A percentile compares a stretch with the other conserved stretches of the same genome.
Conservation (phyloP, 2,113 vertebrate species). For the Scolopax mira region DNA sequence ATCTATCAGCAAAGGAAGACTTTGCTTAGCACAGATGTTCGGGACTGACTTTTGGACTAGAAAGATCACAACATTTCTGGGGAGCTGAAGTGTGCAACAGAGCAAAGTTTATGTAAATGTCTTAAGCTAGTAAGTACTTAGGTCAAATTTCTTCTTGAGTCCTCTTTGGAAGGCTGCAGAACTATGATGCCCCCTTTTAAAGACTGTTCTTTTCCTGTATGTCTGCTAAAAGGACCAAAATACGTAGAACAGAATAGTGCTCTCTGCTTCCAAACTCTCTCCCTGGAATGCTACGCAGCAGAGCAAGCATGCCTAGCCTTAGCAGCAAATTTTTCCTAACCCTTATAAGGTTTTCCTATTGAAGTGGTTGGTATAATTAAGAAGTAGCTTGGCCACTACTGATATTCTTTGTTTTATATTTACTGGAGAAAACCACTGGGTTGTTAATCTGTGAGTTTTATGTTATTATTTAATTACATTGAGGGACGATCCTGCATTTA, state of each 20-base stretch:
- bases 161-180: background rate
- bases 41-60: background rate
- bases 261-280: background rate
- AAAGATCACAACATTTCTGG: background rate
- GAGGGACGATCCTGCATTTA: background rate
- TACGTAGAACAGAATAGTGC: background rate
- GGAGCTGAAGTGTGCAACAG: background rate
- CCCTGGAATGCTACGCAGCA: background rate
- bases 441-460: slow-evolving; percentile 32
- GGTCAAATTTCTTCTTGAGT: background rate
- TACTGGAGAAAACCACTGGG: slow-evolving; percentile 46
- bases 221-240: background rate
- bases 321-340: slow-evolving; percentile 17
- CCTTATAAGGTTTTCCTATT: background rate
- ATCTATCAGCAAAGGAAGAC: background rate
- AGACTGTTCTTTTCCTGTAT: background rate
- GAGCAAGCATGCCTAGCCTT: background rate
- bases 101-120: background rate
- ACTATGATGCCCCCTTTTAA: background rate
- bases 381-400: background rate
- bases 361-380: slow-evolving; percentile 56
- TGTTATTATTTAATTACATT: slow-evolving; percentile 60
- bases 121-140: background rate
- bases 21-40: background rate
- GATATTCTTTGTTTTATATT: slow-evolving; percentile 39